Conservation (phyloP, 2,797 vertebrate species). For the Diceros bicornis region DNA sequence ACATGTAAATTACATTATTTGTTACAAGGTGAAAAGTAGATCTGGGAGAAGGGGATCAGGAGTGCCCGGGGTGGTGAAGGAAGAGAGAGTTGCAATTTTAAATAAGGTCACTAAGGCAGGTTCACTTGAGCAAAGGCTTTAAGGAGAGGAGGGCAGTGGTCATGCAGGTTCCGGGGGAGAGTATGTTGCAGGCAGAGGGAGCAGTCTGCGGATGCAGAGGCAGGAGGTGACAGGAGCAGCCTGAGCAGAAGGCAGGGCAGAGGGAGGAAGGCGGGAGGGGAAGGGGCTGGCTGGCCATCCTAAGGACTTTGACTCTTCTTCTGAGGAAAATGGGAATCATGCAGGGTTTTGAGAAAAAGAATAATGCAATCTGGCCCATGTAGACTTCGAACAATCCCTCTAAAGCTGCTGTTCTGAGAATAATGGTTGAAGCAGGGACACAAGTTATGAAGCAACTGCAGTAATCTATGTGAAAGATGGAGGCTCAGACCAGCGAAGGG, state of each 20-base stretch:
- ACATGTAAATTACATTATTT: background rate
- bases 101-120: background rate
- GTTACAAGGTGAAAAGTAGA: background rate
- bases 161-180: background rate
- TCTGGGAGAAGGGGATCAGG: background rate
- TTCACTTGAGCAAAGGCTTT: background rate
- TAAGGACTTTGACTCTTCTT: background rate
- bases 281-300: accelerated
- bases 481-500: background rate
- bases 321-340: background rate
- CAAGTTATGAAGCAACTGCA: background rate
- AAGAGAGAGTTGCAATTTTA: background rate
- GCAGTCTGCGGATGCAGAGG: background rate
- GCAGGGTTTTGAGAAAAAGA: background rate
- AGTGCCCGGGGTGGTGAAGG: background rate
- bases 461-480: background rate
- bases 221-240: no score
- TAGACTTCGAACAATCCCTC: background rate
- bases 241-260: background rate
- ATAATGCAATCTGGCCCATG: background rate
- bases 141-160: background rate
- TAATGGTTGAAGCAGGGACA: background rate
- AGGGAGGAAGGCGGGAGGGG: background rate
- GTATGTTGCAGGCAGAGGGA: background rate
- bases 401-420: background rate